These are phyloP conservation scores for Palythoa grandis DNA, from an alignment of 92 coral and sea anemone genomes.

Conservation along the genomic window DNA sequence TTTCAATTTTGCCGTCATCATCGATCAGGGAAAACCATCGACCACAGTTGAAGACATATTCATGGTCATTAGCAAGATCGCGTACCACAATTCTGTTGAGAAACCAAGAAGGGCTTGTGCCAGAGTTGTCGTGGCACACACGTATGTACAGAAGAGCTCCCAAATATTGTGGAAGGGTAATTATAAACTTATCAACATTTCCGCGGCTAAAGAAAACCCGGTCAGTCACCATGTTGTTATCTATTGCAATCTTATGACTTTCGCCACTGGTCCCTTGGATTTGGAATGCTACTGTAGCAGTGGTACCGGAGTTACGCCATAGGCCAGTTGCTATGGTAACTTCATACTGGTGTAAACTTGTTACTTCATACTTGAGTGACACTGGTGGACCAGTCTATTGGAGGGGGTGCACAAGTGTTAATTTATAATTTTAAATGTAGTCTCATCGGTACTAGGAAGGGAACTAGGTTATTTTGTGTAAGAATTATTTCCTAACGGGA, in stretches of 20 bases:
- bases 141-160: conserved; percentile 51
- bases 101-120: conserved; percentile 64
- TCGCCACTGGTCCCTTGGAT: neutral
- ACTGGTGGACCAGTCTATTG: conserved; percentile 31
- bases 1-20: conserved; percentile 60
- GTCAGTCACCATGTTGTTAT: conserved; percentile 9
- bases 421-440: too few relatives aligned
- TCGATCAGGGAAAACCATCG: conserved; percentile 69
- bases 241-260: conserved; percentile 7
- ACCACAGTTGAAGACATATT: conserved; percentile 54
- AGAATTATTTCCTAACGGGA: too few relatives aligned
- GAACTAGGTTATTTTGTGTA: too few relatives aligned
- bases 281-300: conserved; percentile 13
- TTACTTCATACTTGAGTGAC: conserved; percentile 23
- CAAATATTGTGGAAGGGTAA: conserved; percentile 29
- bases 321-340: conserved; percentile 29
- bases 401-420: too few relatives aligned
- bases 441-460: too few relatives aligned
- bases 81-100: conserved; percentile 46
- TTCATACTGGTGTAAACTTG: conserved; percentile 9
- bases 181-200: conserved; percentile 53
- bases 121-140: conserved; percentile 62
- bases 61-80: conserved; percentile 35
- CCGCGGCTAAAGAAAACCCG: conserved; percentile 55
- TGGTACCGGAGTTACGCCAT: conserved; percentile 32